These are phyloP conservation scores for Oceanodroma tethys DNA, from an alignment of 2,113 vertebrate genomes.

Conservation along the genomic window DNA sequence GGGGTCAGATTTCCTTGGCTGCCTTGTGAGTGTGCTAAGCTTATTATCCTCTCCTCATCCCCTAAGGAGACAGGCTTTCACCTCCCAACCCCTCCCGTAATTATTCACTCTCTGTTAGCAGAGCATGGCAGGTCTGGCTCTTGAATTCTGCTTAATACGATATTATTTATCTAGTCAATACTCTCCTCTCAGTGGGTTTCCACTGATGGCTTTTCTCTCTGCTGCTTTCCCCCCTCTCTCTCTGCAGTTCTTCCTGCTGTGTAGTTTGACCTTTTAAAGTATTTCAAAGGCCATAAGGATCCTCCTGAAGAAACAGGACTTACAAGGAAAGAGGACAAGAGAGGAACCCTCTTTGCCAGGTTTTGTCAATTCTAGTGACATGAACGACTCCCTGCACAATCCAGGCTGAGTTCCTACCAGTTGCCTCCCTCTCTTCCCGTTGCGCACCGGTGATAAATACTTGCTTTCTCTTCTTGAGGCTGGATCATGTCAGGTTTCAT, in stretches of 20 bases:
- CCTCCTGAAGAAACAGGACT: background rate
- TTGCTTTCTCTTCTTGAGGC: background rate
- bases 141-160: background rate
- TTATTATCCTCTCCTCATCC: background rate
- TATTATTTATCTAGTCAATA: slow-evolving; percentile 9
- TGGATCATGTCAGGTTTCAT: background rate
- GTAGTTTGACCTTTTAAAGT: background rate
- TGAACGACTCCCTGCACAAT: background rate
- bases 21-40: background rate
- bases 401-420: background rate
- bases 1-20: background rate
- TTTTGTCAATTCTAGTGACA: background rate
- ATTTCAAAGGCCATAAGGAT: background rate
- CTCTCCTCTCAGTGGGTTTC: background rate
- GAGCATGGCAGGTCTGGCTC: background rate
- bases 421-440: background rate
- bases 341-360: background rate
- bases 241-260: background rate
- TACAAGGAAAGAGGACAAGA: background rate
- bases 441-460: background rate
- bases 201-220: background rate
- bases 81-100: background rate
- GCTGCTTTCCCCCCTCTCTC: background rate
- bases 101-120: background rate
- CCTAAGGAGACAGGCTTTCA: background rate